Conservation (phyloP, 2,113 vertebrate genomes). For the Anas platyrhynchos region DNA sequence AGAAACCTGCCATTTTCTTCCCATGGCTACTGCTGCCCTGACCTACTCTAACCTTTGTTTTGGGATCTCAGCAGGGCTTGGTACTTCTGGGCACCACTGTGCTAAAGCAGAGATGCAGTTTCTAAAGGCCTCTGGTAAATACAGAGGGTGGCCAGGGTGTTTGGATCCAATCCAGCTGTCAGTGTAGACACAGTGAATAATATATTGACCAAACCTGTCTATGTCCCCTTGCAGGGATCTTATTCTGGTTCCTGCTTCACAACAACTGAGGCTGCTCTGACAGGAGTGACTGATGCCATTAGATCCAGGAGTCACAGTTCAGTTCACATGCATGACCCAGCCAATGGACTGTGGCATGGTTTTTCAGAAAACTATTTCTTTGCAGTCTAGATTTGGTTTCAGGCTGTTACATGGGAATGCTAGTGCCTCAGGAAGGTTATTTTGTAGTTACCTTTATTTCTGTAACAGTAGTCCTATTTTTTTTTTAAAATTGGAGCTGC, state of each 20-base stretch:
- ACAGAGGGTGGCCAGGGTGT: background rate
- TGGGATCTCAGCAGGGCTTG: background rate
- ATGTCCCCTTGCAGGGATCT: background rate
- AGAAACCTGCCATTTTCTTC: background rate
- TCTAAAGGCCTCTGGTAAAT: background rate
- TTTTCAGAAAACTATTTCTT: conserved; percentile 40
- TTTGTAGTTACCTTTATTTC: background rate
- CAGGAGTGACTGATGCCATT: conserved; percentile 49
- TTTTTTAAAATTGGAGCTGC: background rate
- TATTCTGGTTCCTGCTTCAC: conserved; percentile 9
- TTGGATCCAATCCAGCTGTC: conserved; percentile 18
- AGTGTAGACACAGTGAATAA: background rate
- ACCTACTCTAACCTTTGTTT: background rate
- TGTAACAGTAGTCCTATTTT: background rate
- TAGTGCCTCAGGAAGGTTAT: background rate
- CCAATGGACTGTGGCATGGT: conserved; percentile 13
- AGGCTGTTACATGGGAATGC: background rate
- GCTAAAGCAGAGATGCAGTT: background rate
- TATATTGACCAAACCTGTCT: background rate
- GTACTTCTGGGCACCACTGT: background rate
- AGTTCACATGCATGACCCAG: background rate
- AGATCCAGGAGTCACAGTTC: conserved; percentile 31
- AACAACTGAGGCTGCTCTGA: conserved; percentile 24
- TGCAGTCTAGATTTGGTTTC: conserved; percentile 25
- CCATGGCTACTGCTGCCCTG: background rate